phyloP scores from a whole-genome alignment of 2,113 vertebrate genomes.

The Ellobius talpinus region DNA sequence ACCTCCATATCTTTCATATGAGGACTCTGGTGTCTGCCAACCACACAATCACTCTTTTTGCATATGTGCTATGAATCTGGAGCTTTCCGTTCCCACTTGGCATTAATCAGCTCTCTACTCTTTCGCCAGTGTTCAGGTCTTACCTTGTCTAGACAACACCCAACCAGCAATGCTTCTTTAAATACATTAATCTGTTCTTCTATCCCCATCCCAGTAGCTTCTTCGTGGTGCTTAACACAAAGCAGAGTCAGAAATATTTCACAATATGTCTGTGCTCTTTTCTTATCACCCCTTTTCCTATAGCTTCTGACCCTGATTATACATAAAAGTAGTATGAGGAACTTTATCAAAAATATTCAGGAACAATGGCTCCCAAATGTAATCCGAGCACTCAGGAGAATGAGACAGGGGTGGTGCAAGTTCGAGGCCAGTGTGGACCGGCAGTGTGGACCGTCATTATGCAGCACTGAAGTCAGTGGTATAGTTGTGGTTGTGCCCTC shows the following conservation, averaged over 20 bases:
- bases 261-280: constrained; percentile 7
- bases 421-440: too few species aligned
- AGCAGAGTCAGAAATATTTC: constrained; percentile 23
- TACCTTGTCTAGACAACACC: background rate
- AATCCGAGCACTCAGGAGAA: too few species aligned
- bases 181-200: background rate
- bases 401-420: too few species aligned
- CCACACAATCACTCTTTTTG: constrained; percentile 86
- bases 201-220: background rate
- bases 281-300: background rate
- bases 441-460: too few species aligned
- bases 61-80: constrained; percentile 84
- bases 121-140: background rate
- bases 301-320: background rate
- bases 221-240: background rate
- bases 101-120: background rate
- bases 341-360: constrained; percentile 34
- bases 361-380: background rate
- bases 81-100: background rate
- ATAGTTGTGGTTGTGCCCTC: background rate
- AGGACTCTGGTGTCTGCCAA: constrained; percentile 85
- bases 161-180: background rate
- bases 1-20: constrained; percentile 85
- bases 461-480: background rate
- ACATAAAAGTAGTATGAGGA: constrained; percentile 1